Percentiles rank a stretch among this genome's conserved stretches.
These are phyloP conservation scores for Orchestes rusci DNA, from an alignment of 2,888 invertebrate genomes.

Conservation along the genomic window DNA sequence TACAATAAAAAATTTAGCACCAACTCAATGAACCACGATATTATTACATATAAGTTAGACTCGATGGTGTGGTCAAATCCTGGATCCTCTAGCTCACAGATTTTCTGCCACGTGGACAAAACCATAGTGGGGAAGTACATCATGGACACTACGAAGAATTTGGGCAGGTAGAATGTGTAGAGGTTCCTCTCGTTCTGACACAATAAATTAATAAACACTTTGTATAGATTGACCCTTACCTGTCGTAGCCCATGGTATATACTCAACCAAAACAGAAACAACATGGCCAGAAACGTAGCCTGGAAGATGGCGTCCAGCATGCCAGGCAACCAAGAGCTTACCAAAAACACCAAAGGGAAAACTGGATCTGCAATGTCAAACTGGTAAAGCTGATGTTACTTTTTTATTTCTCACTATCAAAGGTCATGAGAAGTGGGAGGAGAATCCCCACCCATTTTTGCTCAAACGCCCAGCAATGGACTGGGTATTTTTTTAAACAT, in stretches of 20 bases:
- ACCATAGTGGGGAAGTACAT: conserved; percentile 83
- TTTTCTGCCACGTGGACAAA: conserved; percentile 84
- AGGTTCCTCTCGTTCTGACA: conserved; percentile 79
- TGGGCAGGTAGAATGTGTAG: conserved; percentile 83
- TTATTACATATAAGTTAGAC: conserved; percentile 69
- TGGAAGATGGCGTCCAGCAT: conserved; percentile 87
- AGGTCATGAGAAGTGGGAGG: conserved; percentile 78
- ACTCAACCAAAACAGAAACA: conserved; percentile 91
- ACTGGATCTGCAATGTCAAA: conserved; percentile 78
- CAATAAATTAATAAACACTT: conserved; percentile 1
- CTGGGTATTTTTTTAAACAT: conserved; percentile 75
- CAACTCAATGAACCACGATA: background rate
- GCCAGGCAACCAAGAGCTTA: conserved; percentile 87
- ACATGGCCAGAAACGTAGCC: conserved; percentile 77
- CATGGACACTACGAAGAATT: conserved; percentile 76
- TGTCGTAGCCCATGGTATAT: conserved; percentile 92
- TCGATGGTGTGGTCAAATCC: conserved; percentile 87
- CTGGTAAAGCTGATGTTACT: too few relatives aligned
- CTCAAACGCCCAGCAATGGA: conserved; percentile 94
- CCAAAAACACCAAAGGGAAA: conserved; percentile 83
- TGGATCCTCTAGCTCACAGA: conserved; percentile 81
- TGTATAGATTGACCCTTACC: conserved; percentile 45
- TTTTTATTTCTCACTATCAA: conserved; percentile 72
- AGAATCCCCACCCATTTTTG: conserved; percentile 93
- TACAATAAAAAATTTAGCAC: conserved; percentile 44